A percentile compares a stretch with the other conserved stretches of the same genome.
Conservation (phyloP, 2,113 vertebrate species). For the Suncus etruscus region DNA sequence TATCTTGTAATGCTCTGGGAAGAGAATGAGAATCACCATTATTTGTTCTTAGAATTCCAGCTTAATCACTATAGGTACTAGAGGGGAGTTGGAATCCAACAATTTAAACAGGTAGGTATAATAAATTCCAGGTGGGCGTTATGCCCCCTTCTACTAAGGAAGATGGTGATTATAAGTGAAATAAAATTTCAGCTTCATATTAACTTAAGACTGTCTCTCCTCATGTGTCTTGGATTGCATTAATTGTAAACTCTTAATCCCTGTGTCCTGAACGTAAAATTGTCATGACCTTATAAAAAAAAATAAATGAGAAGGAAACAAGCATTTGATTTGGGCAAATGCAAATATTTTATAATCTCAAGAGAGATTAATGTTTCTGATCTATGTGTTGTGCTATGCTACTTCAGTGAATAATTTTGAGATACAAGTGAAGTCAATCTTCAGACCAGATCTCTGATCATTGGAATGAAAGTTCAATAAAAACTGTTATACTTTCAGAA, state of each 20-base stretch:
- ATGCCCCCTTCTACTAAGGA: conserved; percentile 10
- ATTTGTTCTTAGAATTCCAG: conserved; percentile 16
- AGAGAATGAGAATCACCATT: not conserved
- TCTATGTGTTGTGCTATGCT: not conserved
- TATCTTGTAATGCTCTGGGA: not conserved
- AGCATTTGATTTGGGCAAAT: not conserved
- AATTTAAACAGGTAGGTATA: not conserved
- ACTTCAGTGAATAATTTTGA: not conserved
- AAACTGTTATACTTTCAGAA: conserved; percentile 45
- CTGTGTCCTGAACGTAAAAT: not conserved
- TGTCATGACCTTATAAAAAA: not conserved
- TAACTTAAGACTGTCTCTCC: not conserved
- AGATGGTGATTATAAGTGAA: conserved; percentile 46
- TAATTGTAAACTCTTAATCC: not conserved
- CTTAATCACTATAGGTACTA: not conserved
- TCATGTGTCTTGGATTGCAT: not conserved
- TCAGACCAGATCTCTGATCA: not conserved
- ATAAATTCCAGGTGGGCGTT: conserved; percentile 27
- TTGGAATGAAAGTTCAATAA: not conserved
- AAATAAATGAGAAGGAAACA: not conserved
- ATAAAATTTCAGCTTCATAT: conserved; percentile 31
- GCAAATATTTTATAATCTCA: not conserved
- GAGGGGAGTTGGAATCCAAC: not conserved
- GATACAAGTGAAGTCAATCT: not conserved
- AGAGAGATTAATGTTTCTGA: not conserved